These are phyloP conservation scores for Elysia chlorotica DNA, from an alignment of 1,140 invertebrate genomes.

Conservation along the genomic window DNA sequence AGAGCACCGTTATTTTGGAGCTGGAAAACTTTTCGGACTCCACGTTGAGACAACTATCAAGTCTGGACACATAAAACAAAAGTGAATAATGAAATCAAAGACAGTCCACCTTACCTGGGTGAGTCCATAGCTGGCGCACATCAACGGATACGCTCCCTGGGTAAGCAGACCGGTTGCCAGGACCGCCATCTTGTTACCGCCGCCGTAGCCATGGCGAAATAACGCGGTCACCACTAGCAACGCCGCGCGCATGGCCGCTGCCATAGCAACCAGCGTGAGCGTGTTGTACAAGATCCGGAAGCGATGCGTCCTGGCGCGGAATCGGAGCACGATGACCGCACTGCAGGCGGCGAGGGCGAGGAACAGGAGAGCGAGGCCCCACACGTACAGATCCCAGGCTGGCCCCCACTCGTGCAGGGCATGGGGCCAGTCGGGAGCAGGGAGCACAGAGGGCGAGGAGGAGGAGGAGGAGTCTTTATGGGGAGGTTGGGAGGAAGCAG, in stretches of 20 bases:
- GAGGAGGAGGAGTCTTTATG: no score
- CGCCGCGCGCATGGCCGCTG: slow-evolving; percentile 12
- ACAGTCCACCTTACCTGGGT: slow-evolving; percentile 16
- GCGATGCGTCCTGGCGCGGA: slow-evolving; percentile 1
- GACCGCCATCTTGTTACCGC: slow-evolving; percentile 5
- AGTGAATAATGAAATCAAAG: no score
- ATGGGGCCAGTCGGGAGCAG: slow-evolving; percentile 19
- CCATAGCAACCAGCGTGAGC: slow-evolving; percentile 4
- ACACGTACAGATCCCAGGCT: slow-evolving; percentile 19
- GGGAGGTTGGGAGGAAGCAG: no score
- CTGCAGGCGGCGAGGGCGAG: slow-evolving; percentile 10
- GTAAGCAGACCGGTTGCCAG: slow-evolving; percentile 20
- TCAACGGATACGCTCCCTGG: slow-evolving; percentile 23
- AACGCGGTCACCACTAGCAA: slow-evolving; percentile 21
- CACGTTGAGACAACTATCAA: no score
- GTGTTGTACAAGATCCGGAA: slow-evolving; percentile 24
- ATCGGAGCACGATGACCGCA: slow-evolving; percentile 10
- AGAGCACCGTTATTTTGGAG: no score
- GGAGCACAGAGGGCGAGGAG: no score
- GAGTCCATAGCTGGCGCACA: slow-evolving; percentile 25
- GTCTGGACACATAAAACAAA: no score
- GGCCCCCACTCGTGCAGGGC: slow-evolving; percentile 14
- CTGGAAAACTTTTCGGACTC: no score
- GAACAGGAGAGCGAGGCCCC: slow-evolving; percentile 22
- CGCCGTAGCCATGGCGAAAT: no score